A percentile compares a stretch with the other conserved stretches of the same genome.
Conservation (phyloP, 1,140 invertebrate species). For the Thaumatotibia leucotreta region DNA sequence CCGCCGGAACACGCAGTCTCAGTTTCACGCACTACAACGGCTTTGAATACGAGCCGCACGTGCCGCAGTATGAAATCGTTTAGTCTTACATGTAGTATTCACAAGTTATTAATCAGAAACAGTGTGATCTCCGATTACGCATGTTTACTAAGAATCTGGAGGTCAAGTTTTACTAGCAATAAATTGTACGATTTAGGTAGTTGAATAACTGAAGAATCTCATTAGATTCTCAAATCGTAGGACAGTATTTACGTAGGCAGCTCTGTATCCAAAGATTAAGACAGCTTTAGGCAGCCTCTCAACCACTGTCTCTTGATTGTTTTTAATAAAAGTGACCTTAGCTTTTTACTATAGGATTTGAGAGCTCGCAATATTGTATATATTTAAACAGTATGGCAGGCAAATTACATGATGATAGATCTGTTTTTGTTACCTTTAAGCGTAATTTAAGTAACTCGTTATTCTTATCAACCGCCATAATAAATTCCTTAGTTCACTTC, state of each 20-base stretch:
- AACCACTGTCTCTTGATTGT: neutral
- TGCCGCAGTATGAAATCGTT: constrained; percentile 64
- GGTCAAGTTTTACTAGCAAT: neutral
- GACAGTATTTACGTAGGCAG: neutral
- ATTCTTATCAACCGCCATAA: too few species aligned
- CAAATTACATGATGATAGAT: neutral
- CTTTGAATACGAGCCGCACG: constrained; percentile 66
- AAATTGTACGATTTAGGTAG: neutral
- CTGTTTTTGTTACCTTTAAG: neutral
- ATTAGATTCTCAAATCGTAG: neutral
- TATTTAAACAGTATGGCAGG: neutral
- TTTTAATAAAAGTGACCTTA: neutral
- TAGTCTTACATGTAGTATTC: constrained; percentile 27
- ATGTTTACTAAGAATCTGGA: neutral
- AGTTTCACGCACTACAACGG: constrained; percentile 72
- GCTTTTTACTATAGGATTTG: neutral
- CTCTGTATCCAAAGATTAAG: constrained; percentile 6
- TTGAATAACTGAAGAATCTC: neutral
- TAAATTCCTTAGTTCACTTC: too few species aligned
- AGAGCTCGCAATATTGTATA: neutral
- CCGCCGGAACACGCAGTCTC: constrained; percentile 49
- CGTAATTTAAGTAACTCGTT: neutral
- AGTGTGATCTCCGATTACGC: neutral
- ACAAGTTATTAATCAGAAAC: constrained; percentile 4
- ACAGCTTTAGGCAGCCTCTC: neutral